Percentiles rank a stretch among this genome's conserved stretches.
These are phyloP conservation scores for Pteronotus mesoamericanus DNA, from an alignment of 2,797 vertebrate genomes.

Conservation along the genomic window DNA sequence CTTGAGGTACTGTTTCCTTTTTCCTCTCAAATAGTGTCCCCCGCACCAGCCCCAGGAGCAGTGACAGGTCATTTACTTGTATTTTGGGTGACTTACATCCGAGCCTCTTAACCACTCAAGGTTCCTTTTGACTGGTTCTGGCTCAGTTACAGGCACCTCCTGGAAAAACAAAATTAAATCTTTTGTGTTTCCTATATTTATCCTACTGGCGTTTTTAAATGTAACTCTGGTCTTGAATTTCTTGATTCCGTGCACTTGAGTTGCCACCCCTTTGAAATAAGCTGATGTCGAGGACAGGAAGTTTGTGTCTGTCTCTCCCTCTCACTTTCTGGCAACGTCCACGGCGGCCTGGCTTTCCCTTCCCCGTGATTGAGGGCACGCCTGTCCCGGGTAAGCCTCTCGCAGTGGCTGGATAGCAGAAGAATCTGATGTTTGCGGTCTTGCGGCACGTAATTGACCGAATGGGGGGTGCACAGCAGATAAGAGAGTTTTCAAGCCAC, in stretches of 20 bases:
- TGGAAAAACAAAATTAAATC: background rate
- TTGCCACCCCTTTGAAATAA: background rate
- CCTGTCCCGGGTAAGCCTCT: background rate
- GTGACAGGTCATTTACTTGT: background rate
- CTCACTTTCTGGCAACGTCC: too few species aligned
- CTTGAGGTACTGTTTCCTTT: background rate
- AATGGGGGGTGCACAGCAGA: rapidly evolving
- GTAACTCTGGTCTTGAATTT: background rate
- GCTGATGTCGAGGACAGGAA: background rate
- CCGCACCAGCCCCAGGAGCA: too few species aligned
- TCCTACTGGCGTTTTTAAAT: background rate
- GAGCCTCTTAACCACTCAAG: background rate
- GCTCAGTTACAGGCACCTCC: background rate
- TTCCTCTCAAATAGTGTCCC: background rate
- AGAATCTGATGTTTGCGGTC: too few species aligned
- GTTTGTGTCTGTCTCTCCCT: background rate
- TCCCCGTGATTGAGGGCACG: rapidly evolving
- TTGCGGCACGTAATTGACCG: background rate
- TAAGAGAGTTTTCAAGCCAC: background rate
- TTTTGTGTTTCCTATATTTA: background rate
- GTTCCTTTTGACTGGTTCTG: background rate
- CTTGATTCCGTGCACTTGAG: background rate
- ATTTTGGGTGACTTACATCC: background rate
- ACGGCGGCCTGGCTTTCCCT: background rate
- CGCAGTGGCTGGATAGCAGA: background rate